Conservation (phyloP, 2,888 invertebrate genomes). For the Coremacera marginata region DNA sequence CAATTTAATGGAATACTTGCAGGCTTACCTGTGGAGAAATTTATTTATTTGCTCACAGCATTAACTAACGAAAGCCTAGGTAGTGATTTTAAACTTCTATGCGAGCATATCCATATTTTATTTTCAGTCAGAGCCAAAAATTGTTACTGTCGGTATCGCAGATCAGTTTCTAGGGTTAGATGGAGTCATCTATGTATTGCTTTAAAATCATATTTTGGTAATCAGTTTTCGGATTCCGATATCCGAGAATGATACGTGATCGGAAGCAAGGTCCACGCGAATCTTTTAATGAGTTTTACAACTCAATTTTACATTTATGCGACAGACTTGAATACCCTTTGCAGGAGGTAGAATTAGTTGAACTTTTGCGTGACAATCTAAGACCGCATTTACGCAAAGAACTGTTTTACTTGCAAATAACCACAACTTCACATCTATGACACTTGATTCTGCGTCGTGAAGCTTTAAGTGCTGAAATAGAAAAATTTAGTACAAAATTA, state of each 20-base stretch:
- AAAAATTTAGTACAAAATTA: not conserved
- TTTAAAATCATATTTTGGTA: slow-evolving; percentile 24
- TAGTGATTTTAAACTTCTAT: slow-evolving; percentile 25
- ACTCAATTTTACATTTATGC: not conserved
- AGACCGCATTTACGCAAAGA: slow-evolving; percentile 22
- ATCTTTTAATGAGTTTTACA: slow-evolving; percentile 41
- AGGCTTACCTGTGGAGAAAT: slow-evolving; percentile 37
- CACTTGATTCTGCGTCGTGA: slow-evolving; percentile 18
- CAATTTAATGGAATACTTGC: not conserved
- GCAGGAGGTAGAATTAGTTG: slow-evolving; percentile 23
- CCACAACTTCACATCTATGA: slow-evolving; percentile 10
- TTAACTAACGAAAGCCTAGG: slow-evolving; percentile 36
- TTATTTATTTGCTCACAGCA: slow-evolving; percentile 36
- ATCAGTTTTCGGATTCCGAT: slow-evolving; percentile 34
- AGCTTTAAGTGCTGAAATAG: not conserved
- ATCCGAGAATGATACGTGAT: slow-evolving; percentile 36
- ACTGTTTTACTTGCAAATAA: slow-evolving; percentile 19
- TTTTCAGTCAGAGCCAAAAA: slow-evolving; percentile 34
- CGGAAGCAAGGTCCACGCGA: slow-evolving; percentile 30
- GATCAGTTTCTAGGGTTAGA: slow-evolving; percentile 6
- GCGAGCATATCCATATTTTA: slow-evolving; percentile 34
- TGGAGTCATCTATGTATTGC: slow-evolving; percentile 19
- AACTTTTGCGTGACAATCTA: slow-evolving; percentile 32
- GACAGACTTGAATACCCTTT: slow-evolving; percentile 24
- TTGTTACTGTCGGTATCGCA: slow-evolving; percentile 39